phyloP scores from a whole-genome alignment of 2,113 vertebrate genomes.

The Catharus minimus region DNA sequence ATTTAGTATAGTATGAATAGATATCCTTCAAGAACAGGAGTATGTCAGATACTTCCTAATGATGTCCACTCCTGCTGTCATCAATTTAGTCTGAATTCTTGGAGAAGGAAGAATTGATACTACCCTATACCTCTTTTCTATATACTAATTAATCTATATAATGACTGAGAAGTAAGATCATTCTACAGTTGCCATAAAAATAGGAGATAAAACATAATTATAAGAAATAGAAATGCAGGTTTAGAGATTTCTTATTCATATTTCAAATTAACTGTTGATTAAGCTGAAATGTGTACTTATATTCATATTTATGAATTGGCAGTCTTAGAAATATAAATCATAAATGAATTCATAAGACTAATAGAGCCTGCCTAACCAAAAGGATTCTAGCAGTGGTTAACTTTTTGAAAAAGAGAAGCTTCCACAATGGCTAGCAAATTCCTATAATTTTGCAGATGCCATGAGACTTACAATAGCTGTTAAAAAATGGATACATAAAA shows the following conservation, averaged over 20 bases:
- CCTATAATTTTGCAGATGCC: not conserved
- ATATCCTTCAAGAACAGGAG: not conserved
- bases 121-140: not conserved
- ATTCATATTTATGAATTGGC: not conserved
- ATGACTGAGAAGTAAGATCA: not conserved
- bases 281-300: not conserved
- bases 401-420: not conserved
- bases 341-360: not conserved
- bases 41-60: not conserved
- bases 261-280: not conserved
- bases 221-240: not conserved
- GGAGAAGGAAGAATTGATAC: not conserved
- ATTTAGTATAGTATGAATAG: not conserved
- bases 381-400: not conserved
- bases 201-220: not conserved
- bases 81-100: not conserved
- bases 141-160: not conserved
- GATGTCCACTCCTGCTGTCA: not conserved
- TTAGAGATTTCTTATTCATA: not conserved
- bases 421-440: not conserved
- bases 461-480: not conserved
- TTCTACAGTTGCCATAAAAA: not conserved
- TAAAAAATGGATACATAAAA: not conserved
- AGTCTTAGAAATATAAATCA: not conserved
- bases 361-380: not conserved